These are phyloP conservation scores for Phocoena phocoena DNA, from an alignment of 2,113 vertebrate species.

Conservation along the genomic window DNA sequence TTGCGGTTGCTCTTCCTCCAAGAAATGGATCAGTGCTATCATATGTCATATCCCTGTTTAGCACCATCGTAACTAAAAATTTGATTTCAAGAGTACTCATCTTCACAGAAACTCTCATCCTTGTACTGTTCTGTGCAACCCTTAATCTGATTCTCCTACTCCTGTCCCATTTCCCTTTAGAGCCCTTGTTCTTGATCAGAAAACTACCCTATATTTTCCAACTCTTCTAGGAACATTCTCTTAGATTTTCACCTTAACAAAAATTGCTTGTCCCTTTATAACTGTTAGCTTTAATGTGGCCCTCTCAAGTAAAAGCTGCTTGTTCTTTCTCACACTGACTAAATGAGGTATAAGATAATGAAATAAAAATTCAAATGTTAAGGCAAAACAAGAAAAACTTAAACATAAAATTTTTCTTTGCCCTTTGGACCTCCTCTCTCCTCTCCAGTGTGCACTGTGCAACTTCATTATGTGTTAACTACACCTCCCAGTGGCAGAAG, in stretches of 20 bases:
- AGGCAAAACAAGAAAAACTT: neutral
- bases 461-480: neutral
- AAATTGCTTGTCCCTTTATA: neutral
- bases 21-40: neutral
- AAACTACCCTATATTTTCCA: neutral
- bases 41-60: neutral
- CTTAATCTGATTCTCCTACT: neutral
- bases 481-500: neutral
- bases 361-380: neutral
- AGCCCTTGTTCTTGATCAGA: neutral
- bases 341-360: neutral
- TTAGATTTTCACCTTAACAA: neutral
- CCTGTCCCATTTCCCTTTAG: neutral
- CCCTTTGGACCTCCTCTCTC: neutral
- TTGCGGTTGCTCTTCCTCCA: neutral
- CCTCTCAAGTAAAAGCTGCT: neutral
- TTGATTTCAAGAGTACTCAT: neutral
- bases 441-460: neutral
- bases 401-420: neutral
- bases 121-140: neutral
- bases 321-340: neutral
- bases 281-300: neutral
- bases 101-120: neutral
- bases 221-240: neutral
- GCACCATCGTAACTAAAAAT: neutral